These are phyloP conservation scores for Argyrosomus regius DNA, from an alignment of 2,797 vertebrate species.

Conservation along the genomic window DNA sequence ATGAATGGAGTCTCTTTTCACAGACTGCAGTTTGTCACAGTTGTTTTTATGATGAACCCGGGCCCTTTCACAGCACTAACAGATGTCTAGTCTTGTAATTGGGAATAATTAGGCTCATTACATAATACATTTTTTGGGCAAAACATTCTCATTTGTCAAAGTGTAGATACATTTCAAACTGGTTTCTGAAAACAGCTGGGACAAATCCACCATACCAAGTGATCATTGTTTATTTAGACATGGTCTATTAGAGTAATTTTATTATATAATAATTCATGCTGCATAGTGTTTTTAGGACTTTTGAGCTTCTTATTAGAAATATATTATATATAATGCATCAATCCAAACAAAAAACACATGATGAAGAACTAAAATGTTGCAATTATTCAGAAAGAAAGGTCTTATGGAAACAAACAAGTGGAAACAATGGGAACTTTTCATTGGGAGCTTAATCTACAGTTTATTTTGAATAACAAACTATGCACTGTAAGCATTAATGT, in stretches of 20 bases:
- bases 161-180: not conserved
- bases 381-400: no score
- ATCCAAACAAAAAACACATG: not conserved
- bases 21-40: not conserved
- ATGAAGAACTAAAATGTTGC: not conserved
- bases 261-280: no score
- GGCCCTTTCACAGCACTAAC: constrained; percentile 6
- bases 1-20: constrained; percentile 6
- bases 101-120: not conserved
- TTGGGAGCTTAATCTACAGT: not conserved
- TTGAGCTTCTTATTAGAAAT: no score
- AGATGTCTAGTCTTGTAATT: not conserved
- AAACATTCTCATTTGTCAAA: not conserved
- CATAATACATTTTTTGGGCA: not conserved
- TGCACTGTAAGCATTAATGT: not conserved
- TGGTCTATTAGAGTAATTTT: not conserved
- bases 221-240: not conserved
- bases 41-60: constrained; percentile 1
- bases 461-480: not conserved
- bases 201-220: not conserved
- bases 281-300: no score
- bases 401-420: no score
- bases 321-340: not conserved
- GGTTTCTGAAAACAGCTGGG: not conserved
- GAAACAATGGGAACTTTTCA: not conserved